Base-by-base conservation (phyloP, 2,797 vertebrate genomes). In the Lutra lutra region DNA sequence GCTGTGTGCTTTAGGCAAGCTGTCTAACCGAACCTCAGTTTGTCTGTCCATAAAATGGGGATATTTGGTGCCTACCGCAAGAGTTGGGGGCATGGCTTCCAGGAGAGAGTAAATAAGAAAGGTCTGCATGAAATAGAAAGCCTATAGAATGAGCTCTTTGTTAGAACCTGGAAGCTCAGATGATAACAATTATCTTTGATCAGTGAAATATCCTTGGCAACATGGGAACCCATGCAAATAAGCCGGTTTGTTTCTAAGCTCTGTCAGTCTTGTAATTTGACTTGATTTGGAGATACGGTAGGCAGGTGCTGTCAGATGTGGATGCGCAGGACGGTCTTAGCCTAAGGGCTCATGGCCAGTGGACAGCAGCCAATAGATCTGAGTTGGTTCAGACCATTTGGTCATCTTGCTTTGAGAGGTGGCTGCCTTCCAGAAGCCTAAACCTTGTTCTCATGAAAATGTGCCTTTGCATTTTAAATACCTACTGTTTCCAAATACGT, bases 401-500 rank as follows among this genome's bases (percentile, higher is more conserved):
- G 79, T 93, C 43, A 62, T 75, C 82, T 70, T 85, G 73, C 54
- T 83, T 94, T 48, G 58, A 92, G 91, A 87, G 32, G 38, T 88
- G 77, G 80, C 94, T 89, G 70, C 88, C 5, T 60, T 86, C 83
- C 62, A 73, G 75, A 40, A 86, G n/a, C 48, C 68, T 62, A 90
- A 96, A 72, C 35, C 48, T 85, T 68, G n/a, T 94, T 85, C 88
- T 93, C 70, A 51, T 84, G 35, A 95, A 92, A 92, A 80, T 25
- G 27, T 91, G 40, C n/a, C 64, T 92, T 88, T 93, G 54, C 66
- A 56, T 86, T 92, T 95, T 93, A 90, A 96, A 88, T 77, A 68
- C 91, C 83, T n/a, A 75, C 60, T 84, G 54, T 56, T 89, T 92
- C 86, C 70, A 96, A 94, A 86, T 77, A 88, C 87, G 82, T 73